These are phyloP conservation scores for Galerucella calmariensis DNA, from an alignment of 2,888 invertebrate genomes.

Conservation along the genomic window DNA sequence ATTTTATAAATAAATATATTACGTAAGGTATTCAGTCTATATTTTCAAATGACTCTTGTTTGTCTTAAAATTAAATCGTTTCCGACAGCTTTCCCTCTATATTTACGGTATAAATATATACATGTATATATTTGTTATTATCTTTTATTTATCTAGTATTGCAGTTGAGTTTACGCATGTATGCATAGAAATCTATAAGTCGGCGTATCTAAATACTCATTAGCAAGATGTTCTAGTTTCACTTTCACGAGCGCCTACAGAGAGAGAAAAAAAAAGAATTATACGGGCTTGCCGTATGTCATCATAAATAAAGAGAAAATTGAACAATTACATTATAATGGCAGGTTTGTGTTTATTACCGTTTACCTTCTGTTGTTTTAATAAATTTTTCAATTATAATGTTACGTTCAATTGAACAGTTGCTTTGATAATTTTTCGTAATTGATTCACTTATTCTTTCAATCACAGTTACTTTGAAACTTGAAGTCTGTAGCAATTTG, in stretches of 20 bases:
- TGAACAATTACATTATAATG: constrained; percentile 7
- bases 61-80: neutral
- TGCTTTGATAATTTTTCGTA: too few relatives aligned
- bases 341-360: neutral
- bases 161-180: neutral
- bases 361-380: neutral
- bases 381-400: neutral
- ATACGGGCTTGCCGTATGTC: constrained; percentile 46
- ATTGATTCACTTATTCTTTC: too few relatives aligned
- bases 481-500: too few relatives aligned
- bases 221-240: constrained; percentile 46
- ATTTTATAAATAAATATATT: neutral
- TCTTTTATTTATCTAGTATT: constrained; percentile 10
- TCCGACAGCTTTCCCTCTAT: constrained; percentile 5
- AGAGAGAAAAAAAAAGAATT: constrained; percentile 28
- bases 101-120: neutral
- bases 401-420: too few relatives aligned
- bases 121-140: constrained; percentile 19
- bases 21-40: neutral
- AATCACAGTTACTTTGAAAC: too few relatives aligned
- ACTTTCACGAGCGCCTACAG: constrained; percentile 44
- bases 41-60: neutral
- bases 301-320: constrained; percentile 28
- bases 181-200: constrained; percentile 17
- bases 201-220: constrained; percentile 38